Evolutionary conservation across 2,888 invertebrate genomes (phyloP).

Genomic region (Notodonta ziczac): DNA sequence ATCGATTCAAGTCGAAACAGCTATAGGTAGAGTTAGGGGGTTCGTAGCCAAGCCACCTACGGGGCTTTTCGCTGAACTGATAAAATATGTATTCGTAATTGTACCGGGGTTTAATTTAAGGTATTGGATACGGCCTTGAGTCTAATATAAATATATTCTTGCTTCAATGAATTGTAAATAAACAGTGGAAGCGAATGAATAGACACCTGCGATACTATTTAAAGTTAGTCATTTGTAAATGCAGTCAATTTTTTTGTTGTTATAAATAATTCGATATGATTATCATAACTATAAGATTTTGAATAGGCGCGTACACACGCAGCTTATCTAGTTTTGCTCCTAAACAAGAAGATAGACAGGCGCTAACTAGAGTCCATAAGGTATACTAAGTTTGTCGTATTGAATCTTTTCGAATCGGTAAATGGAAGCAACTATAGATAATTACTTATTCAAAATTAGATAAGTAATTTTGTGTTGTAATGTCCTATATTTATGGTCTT

Average conservation of each 20-base stretch:
- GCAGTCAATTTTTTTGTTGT: neutral
- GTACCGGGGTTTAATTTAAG: neutral
- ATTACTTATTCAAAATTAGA: too few species aligned
- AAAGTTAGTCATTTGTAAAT: neutral
- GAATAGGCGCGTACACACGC: too few species aligned
- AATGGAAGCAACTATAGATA: too few species aligned
- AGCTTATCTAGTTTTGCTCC: too few species aligned
- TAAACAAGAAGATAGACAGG: too few species aligned
- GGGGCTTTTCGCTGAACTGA: conserved; percentile 18
- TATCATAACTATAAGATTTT: too few species aligned
- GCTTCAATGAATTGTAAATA: conserved; percentile 1
- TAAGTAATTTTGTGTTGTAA: too few species aligned
- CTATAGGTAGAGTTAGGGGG: neutral
- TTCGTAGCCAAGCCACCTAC: conserved; percentile 4
- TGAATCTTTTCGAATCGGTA: too few species aligned
- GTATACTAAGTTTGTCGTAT: too few species aligned
- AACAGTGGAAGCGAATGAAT: conserved; percentile 1
- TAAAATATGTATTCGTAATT: conserved; percentile 25
- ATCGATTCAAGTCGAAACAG: conserved; percentile 40
- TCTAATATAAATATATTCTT: neutral
- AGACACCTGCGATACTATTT: neutral
- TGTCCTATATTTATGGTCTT: too few species aligned
- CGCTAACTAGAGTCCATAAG: too few species aligned
- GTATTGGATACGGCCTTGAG: neutral
- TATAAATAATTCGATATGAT: too few species aligned